Percentiles rank a stretch among this genome's conserved stretches.
These are phyloP conservation scores for Acropora yongei DNA, from an alignment of 64 coral and sea anemone genomes.

Conservation along the genomic window DNA sequence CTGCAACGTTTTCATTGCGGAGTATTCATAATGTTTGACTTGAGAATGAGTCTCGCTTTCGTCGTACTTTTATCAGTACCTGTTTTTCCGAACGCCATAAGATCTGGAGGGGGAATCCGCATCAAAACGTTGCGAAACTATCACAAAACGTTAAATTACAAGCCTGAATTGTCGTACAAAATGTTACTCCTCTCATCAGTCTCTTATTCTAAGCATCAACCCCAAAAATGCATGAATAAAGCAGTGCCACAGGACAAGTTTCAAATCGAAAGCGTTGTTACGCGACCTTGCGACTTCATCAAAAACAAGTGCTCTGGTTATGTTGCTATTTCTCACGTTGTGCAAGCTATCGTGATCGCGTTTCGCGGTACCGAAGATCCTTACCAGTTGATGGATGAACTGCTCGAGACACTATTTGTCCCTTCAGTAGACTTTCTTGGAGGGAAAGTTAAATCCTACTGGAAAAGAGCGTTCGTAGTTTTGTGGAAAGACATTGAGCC, in stretches of 20 bases:
- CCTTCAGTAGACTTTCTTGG: background rate
- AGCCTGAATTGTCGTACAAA: conserved; percentile 47
- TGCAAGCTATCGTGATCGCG: conserved; percentile 35
- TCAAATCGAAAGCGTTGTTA: conserved; percentile 19
- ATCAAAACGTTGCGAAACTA: background rate
- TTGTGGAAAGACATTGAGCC: conserved; percentile 30
- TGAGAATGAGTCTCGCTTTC: background rate
- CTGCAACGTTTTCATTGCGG: too few relatives aligned
- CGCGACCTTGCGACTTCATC: conserved; percentile 17
- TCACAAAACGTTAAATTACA: background rate
- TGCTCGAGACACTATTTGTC: background rate
- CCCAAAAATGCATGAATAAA: conserved; percentile 27
- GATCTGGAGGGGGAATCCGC: too few relatives aligned
- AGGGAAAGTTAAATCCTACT: conserved; percentile 53
- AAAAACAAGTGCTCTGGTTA: conserved; percentile 45
- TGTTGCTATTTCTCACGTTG: conserved; percentile 41
- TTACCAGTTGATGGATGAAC: background rate
- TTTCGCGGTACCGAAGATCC: conserved; percentile 46
- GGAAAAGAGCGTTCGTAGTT: conserved; percentile 9
- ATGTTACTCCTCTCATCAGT: conserved; percentile 44
- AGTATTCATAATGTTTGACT: background rate
- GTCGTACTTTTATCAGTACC: background rate
- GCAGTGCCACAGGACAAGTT: conserved; percentile 30
- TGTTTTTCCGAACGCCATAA: background rate
- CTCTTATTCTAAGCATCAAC: conserved; percentile 8